A percentile compares a stretch with the other conserved stretches of the same genome.
These are phyloP conservation scores for Drosophila nigrodunni DNA, from an alignment of 1,140 invertebrate species.

Conservation along the genomic window DNA sequence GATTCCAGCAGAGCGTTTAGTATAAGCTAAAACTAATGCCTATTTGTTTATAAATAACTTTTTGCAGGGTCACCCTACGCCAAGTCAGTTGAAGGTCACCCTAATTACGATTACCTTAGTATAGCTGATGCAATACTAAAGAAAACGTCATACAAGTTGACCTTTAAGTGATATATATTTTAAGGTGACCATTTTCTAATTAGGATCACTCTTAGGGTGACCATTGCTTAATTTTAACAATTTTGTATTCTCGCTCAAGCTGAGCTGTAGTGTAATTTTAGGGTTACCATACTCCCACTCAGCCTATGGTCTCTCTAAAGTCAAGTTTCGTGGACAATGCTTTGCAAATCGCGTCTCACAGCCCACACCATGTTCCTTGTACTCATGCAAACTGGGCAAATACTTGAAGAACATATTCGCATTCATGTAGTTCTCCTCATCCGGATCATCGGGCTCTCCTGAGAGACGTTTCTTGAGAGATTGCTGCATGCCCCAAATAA, in stretches of 20 bases:
- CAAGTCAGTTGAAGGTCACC: background rate
- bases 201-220: background rate
- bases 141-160: slow-evolving; percentile 3
- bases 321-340: slow-evolving; percentile 72
- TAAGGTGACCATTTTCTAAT: background rate
- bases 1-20: too few relatives aligned
- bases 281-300: background rate
- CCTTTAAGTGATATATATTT: background rate
- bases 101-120: too few relatives aligned
- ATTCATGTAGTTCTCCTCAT: slow-evolving; percentile 71
- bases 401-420: slow-evolving; percentile 86
- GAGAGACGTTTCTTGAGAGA: slow-evolving; percentile 85
- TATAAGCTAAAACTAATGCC: too few relatives aligned
- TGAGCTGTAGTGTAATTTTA: background rate
- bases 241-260: too few relatives aligned
- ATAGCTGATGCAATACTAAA: too few relatives aligned
- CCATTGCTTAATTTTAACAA: background rate
- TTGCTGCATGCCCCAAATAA: slow-evolving; percentile 90
- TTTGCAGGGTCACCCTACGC: background rate
- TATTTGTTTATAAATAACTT: background rate
- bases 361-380: slow-evolving; percentile 87
- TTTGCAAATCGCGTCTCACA: slow-evolving; percentile 88
- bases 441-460: slow-evolving; percentile 45
- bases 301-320: slow-evolving; percentile 11
- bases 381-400: slow-evolving; percentile 88